Evolutionary conservation across 2,113 vertebrate species (phyloP).

Genomic region (Pseudorasbora parva): DNA sequence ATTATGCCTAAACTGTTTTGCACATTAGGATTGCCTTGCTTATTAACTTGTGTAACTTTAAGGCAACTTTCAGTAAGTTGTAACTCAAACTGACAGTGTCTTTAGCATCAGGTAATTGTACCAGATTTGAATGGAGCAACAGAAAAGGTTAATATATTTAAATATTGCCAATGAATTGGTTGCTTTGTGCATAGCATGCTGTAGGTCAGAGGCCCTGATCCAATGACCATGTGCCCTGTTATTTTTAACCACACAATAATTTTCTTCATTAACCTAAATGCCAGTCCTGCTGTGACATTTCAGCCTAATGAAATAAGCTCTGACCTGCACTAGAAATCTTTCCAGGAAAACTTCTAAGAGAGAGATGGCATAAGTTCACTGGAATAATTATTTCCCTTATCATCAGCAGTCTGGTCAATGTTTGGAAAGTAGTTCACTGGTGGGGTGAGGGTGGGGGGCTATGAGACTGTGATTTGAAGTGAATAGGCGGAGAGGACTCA

Average conservation of each 20-base stretch:
- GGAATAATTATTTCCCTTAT: constrained; percentile 49
- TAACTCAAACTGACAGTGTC: constrained; percentile 20
- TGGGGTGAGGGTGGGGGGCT: background rate
- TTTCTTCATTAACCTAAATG: constrained; percentile 65
- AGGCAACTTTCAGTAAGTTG: background rate
- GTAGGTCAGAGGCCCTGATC: constrained; percentile 48
- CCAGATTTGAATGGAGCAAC: constrained; percentile 29
- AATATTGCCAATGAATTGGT: constrained; percentile 52
- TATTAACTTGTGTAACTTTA: background rate
- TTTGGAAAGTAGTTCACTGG: constrained; percentile 3
- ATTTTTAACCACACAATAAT: constrained; percentile 56
- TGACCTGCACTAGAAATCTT: constrained; percentile 48
- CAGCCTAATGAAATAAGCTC: constrained; percentile 59
- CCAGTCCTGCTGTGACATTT: constrained; percentile 61
- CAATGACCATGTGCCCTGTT: constrained; percentile 54
- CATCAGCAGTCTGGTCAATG: constrained; percentile 5
- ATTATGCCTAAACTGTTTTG: background rate
- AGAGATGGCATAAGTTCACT: constrained; percentile 37
- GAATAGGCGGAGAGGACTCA: constrained; percentile 21
- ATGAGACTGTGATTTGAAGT: constrained; percentile 41
- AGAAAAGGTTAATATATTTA: constrained; percentile 59
- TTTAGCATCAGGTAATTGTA: constrained; percentile 42
- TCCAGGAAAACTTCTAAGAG: constrained; percentile 23
- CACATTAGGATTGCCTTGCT: background rate
- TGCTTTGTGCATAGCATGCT: constrained; percentile 43